Conservation (phyloP, 1,140 invertebrate genomes). For the Neelides sp. region DNA sequence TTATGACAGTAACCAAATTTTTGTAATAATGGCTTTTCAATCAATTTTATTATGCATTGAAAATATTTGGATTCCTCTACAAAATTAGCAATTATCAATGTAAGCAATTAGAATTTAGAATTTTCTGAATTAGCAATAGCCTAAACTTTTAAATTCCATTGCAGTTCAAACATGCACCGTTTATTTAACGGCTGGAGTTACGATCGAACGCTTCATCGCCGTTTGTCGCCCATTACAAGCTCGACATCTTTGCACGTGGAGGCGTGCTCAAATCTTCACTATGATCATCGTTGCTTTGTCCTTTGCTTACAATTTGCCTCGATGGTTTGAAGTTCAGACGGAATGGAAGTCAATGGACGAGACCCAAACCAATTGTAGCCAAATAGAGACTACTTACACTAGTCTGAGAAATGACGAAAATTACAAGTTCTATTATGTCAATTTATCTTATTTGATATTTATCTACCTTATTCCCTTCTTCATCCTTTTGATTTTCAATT, state of each 20-base stretch:
- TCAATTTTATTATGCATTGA: no score
- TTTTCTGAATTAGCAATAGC: no score
- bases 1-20: no score
- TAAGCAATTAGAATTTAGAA: no score
- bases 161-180: constrained; percentile 69
- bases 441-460: constrained; percentile 79
- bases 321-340: constrained; percentile 41
- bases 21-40: no score
- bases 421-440: constrained; percentile 75
- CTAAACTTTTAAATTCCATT: no score
- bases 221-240: constrained; percentile 86
- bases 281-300: constrained; percentile 64
- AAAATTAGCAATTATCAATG: no score
- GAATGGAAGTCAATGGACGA: background rate
- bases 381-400: constrained; percentile 55
- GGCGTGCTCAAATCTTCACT: constrained; percentile 69
- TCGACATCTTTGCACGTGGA: constrained; percentile 75
- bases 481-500: constrained; percentile 69
- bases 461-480: constrained; percentile 81
- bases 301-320: constrained; percentile 70
- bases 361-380: constrained; percentile 45
- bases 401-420: constrained; percentile 50
- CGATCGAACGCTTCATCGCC: constrained; percentile 86
- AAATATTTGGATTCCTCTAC: no score
- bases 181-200: constrained; percentile 87